Evolutionary conservation across 1,140 invertebrate species (phyloP).

Genomic region (Drosophila kikkawai): DNA sequence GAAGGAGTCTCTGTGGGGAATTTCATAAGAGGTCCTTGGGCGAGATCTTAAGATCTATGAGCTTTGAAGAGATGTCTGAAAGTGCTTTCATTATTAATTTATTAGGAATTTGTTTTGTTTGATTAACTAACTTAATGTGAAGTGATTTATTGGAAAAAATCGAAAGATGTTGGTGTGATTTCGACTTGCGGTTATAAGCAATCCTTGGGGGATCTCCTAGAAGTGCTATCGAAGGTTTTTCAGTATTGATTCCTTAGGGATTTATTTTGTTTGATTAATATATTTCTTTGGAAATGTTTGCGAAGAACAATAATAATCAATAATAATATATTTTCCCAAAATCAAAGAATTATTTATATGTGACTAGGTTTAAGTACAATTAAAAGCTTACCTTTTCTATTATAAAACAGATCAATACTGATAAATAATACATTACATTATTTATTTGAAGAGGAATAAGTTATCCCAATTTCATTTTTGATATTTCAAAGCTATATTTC

Average conservation of each 20-base stretch:
- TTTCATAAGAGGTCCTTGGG: background rate
- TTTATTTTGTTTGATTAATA: background rate
- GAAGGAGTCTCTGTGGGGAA: constrained; percentile 1
- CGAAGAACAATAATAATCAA: no score
- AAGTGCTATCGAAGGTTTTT: background rate
- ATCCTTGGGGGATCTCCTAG: background rate
- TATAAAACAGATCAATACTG: background rate
- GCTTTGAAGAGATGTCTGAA: background rate
- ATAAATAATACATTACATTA: background rate
- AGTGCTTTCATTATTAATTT: background rate
- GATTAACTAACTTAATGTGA: background rate
- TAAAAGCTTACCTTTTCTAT: background rate
- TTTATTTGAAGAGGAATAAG: background rate
- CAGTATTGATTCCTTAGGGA: background rate
- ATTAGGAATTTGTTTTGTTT: no score
- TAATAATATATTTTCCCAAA: background rate
- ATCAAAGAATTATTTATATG: background rate
- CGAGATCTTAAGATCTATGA: background rate
- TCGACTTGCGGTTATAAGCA: background rate
- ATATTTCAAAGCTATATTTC: background rate
- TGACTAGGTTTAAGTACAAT: background rate
- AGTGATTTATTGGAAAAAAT: background rate
- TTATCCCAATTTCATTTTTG: background rate
- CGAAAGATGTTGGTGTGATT: constrained; percentile 13
- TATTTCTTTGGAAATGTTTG: background rate